Evolutionary conservation across 1,140 invertebrate genomes (phyloP), one percentile per base, ranked within the genome.

Genomic region (Eupeodes corollae): DNA sequence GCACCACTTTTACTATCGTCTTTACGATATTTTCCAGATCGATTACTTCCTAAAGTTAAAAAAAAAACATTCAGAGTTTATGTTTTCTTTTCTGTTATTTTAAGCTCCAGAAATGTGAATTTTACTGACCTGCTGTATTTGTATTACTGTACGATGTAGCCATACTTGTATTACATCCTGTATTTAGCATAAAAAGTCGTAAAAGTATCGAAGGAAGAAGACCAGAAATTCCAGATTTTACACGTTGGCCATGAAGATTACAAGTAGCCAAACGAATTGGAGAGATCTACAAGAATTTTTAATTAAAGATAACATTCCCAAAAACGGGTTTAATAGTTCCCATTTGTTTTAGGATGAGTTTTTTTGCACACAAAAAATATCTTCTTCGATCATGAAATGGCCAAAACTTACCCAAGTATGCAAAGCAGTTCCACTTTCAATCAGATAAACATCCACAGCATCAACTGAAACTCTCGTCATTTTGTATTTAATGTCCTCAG

Each of bases 401-500:
- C n/a, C 10, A 35, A 41, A 12, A 26, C 41, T 19, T 64, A 88
- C 80, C 84, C 88, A 90, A 0, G 94, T 61, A 65, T 93, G 87
- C 18, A 94, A 71, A 1, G 87, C 87, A 9, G 88, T 89, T 14
- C 88, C 88, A 18, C 77, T 78, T 70, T 98, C 94, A 32, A 93
- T 84, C 5, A 98, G 66, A 70, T 90, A 91, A 6, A 98, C 72
- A 70, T 96, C 91, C 6, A 98, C 73, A 1, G 85, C 81, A 72
- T 99, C 95, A 18, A 99, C 74, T 1, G 90, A 86, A 1, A 96
- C 73, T 18, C 95, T 75, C 6, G 88, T 86, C 83, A 98, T 89
- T 58, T 84, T 79, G 63, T 99, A 99, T 62, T 98, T 98, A 30
- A 98, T 86, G 60, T 93, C 86, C 56, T 92, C 89, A 1, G 83